Percentiles rank a stretch among this genome's conserved stretches.
Conservation (phyloP, 92 coral and sea anemone genomes). For the Zoanthus gigantus region DNA sequence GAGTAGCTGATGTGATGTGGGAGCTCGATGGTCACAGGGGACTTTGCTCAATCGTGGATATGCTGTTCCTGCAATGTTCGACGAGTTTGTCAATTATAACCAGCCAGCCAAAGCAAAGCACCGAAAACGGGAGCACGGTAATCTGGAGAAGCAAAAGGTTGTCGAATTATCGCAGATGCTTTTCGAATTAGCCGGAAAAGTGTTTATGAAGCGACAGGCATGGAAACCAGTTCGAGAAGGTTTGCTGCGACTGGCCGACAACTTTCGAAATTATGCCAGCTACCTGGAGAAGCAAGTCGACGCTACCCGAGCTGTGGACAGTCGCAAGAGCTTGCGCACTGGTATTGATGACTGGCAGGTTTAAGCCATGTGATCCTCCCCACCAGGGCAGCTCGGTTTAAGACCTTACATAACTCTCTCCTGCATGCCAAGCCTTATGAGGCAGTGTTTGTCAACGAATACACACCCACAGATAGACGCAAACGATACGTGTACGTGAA, state of each 20-base stretch:
- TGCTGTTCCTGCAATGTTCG: slow-evolving; percentile 60
- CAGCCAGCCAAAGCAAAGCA: slow-evolving; percentile 52
- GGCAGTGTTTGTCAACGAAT: slow-evolving; percentile 59
- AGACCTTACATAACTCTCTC: slow-evolving; percentile 59
- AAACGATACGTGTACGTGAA: slow-evolving; percentile 39
- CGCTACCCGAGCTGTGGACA: slow-evolving; percentile 45
- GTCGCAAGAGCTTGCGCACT: slow-evolving; percentile 51
- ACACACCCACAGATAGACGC: slow-evolving; percentile 51
- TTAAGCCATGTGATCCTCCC: slow-evolving; percentile 51
- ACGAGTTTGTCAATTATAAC: slow-evolving; percentile 58
- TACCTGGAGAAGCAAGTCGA: slow-evolving; percentile 56
- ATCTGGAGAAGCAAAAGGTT: slow-evolving; percentile 62
- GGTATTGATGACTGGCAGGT: slow-evolving; percentile 62
- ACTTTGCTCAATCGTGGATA: slow-evolving; percentile 49
- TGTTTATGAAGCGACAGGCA: slow-evolving; percentile 62
- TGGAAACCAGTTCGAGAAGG: slow-evolving; percentile 66
- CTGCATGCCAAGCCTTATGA: slow-evolving; percentile 58
- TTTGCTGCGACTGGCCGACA: slow-evolving; percentile 60
- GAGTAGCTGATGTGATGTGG: slow-evolving; percentile 58
- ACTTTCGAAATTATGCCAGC: slow-evolving; percentile 56
- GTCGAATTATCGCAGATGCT: slow-evolving; percentile 57
- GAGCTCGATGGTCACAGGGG: slow-evolving; percentile 64
- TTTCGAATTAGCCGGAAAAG: slow-evolving; percentile 60
- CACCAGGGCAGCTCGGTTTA: slow-evolving; percentile 56
- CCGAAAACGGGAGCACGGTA: slow-evolving; percentile 56